phyloP scores from a whole-genome alignment of 2,888 invertebrate species.

The Megastigmus dorsalis region DNA sequence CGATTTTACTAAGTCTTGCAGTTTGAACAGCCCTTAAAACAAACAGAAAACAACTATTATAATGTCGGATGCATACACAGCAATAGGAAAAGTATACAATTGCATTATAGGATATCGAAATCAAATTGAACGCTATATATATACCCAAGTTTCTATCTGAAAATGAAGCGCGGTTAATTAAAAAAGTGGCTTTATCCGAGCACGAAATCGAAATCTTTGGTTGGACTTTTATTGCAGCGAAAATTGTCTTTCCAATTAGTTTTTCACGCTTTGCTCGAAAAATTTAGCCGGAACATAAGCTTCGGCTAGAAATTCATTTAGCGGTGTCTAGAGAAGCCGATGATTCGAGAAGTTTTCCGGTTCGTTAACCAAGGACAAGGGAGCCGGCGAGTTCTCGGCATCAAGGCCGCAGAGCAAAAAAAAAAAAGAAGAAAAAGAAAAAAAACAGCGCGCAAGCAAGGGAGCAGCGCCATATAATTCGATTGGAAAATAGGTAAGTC shows the following conservation, averaged over 20 bases:
- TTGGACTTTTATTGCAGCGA: not conserved
- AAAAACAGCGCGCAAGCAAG: too few species aligned
- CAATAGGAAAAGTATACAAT: too few species aligned
- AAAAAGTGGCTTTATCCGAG: too few species aligned
- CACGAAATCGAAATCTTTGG: too few species aligned
- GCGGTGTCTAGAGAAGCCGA: not conserved
- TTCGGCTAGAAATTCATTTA: conserved; percentile 29
- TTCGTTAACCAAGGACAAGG: conserved; percentile 21
- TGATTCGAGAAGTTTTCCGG: conserved; percentile 24
- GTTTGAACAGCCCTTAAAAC: conserved; percentile 83
- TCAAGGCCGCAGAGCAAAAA: too few species aligned
- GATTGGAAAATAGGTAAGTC: not conserved
- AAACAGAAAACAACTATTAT: not conserved
- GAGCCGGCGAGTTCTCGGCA: not conserved
- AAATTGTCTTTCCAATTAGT: not conserved
- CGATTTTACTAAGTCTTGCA: conserved; percentile 87
- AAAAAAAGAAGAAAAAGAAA: too few species aligned
- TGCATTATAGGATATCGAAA: too few species aligned
- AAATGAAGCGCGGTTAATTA: not conserved
- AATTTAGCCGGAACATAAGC: conserved; percentile 11
- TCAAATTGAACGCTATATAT: too few species aligned
- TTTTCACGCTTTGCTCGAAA: conserved; percentile 2
- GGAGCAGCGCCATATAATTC: not conserved
- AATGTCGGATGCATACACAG: too few species aligned
- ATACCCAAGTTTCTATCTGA: not conserved